Base-by-base conservation (phyloP, 2,113 vertebrate genomes). In the Riparia riparia region DNA sequence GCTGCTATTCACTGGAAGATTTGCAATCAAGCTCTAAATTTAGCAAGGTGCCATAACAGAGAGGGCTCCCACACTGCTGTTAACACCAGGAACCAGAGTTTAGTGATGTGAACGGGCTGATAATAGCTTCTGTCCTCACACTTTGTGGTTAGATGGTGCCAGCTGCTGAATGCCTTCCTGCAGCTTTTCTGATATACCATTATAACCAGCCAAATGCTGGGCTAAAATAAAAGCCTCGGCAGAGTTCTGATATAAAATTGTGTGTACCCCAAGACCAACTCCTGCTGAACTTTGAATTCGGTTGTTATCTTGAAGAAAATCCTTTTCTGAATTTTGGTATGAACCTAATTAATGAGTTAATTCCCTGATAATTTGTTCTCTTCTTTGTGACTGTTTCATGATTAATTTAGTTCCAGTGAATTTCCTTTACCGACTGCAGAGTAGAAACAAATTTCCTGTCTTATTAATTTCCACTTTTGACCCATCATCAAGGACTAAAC, bases 391-490 rank as follows among this genome's bases (percentile, higher is more conserved):
- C 70, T 82, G 9, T 90, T 92, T 85, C 61, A 58, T 82, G 92
- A 97, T 95, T 96, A 96, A 97, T 96, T 97, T 95, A 81, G 90
- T 95, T 95, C 87, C 83, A 91, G 63, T 77, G 77, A 80, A 88
- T 96, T 97, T 97, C 89, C 82, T 95, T 94, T 81, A 69, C 63
- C 85, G 68, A 77, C 39, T 92, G 37, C 39, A 66, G 79, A 82
- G 72, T 49, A 79, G 84, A 96, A 96, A 54, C 22, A 65, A 51
- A 90, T 81, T 92, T 90, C 91, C 86, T 93, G 61, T 41, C 28
- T 65, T 89, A 86, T 51, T 90, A 84, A 79, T 94, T 89, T 96
- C 64, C 28, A 64, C 71, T 91, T 91, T 73, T 83, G 65, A 87
- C 66, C 95, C 70, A 87, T 41, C 51, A 82, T 32, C 9, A 34